Evolutionary conservation across 2,888 invertebrate species (phyloP).

Genomic region (Sylvicola fuscatus): DNA sequence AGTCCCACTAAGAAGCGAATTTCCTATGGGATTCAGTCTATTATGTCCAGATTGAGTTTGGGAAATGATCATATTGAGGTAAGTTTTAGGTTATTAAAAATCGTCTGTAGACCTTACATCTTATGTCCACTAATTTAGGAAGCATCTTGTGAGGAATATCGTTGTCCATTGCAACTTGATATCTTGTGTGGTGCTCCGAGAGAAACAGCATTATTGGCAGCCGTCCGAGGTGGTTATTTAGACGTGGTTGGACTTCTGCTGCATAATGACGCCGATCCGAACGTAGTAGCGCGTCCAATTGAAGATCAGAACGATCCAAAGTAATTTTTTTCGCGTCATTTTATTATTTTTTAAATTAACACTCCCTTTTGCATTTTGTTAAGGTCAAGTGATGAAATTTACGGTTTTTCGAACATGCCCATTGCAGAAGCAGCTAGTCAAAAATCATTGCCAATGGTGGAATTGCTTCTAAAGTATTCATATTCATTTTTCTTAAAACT

Average conservation of each 20-base stretch:
- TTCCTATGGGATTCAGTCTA: constrained; percentile 72
- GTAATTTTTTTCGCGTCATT: constrained; percentile 6
- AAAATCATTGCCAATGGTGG: constrained; percentile 21
- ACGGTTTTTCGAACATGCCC: constrained; percentile 23
- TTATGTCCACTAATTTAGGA: constrained; percentile 4
- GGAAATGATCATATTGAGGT: constrained; percentile 29
- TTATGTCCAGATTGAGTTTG: constrained; percentile 64
- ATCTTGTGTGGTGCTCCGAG: constrained; percentile 50
- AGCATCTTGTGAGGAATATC: constrained; percentile 6
- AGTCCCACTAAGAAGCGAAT: constrained; percentile 50
- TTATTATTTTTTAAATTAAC: background rate
- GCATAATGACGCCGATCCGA: constrained; percentile 63
- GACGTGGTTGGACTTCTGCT: constrained; percentile 49
- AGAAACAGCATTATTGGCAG: constrained; percentile 69
- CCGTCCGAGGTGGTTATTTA: constrained; percentile 53
- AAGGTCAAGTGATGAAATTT: constrained; percentile 22
- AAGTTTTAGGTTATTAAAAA: constrained; percentile 16
- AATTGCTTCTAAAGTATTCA: constrained; percentile 18
- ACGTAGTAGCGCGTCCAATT: constrained; percentile 34
- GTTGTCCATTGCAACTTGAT: constrained; percentile 54
- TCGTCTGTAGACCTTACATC: constrained; percentile 1
- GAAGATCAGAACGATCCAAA: constrained; percentile 26
- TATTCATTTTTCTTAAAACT: background rate
- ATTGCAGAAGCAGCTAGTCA: constrained; percentile 25
- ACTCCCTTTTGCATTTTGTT: constrained; percentile 3